Evolutionary conservation across 2,888 invertebrate genomes (phyloP), one percentile per base, ranked within the genome.

Genomic region (Platycheirus albimanus): DNA sequence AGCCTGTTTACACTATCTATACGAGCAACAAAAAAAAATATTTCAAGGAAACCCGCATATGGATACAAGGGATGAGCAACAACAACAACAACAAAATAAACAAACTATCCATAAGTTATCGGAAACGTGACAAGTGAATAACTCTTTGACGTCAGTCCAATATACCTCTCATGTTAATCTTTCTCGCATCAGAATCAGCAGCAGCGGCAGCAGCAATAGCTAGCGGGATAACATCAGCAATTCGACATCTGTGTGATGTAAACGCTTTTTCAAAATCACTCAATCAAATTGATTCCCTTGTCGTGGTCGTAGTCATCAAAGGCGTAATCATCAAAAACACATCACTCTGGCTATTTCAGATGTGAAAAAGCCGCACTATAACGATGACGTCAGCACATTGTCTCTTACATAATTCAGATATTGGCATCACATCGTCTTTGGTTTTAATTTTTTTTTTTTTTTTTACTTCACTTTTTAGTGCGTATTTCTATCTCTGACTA

Each of bases 371-470:
- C 66, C 24, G 13, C 28, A 11, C 10, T 20, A 11, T 75, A 49
- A 49, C 67, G 75, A 11, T 75, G 56, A 49, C 67, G 75, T 67
- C 75, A 75, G 75, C 58, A 75, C n/a, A 56, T 33, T 49, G 58
- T 58, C 67, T 67, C 67, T 51, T 67, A 28, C 19, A 38, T 47
- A 47, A 71, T 47, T 41, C 10, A 3, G 61, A 51, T 8, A 51
- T n/a, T 30, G 19, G 28, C 20, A 36, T 13, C 36, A 38, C 7
- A 54, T 54, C n/a, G 7, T 43, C 41, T 28, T 2, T 8, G n/a
- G n/a, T n/a, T n/a, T 3, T 19, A n/a, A 7, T 11, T n/a, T 47
- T 24, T 24, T 24, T 54, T n/a, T 20, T 33, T 43, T 10, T 19
- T 33, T 33, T 58, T 19, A 24, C 15, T 47, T 13, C 8, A 15